Conservation (phyloP, 1,140 invertebrate genomes). For the Archivesica marissinica region DNA sequence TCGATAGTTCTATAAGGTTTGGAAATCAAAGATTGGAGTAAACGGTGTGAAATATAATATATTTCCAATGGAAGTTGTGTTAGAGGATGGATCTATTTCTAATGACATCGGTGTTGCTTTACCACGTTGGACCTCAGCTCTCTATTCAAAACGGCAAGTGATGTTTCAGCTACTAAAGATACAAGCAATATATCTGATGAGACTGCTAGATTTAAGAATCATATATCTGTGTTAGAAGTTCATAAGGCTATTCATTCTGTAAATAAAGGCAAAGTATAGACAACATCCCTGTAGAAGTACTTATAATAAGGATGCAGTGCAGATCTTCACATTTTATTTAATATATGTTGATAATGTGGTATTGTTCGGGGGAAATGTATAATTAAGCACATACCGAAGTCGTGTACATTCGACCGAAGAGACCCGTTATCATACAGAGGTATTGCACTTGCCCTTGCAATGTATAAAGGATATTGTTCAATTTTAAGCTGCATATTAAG, state of each 20-base stretch:
- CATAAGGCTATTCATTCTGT: background rate
- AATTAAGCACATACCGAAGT: conserved; percentile 32
- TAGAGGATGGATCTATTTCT: conserved; percentile 6
- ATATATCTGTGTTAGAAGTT: conserved; percentile 25
- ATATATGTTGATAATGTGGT: conserved; percentile 35
- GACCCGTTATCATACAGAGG: conserved; percentile 18
- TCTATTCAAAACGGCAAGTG: background rate
- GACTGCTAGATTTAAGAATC: background rate
- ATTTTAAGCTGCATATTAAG: conserved; percentile 34
- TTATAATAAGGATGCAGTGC: conserved; percentile 4
- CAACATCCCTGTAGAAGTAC: conserved; percentile 25
- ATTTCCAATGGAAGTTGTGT: conserved; percentile 38
- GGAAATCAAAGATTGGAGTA: conserved; percentile 21
- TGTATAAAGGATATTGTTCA: conserved; percentile 20
- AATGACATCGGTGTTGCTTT: conserved; percentile 5
- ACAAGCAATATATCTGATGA: background rate
- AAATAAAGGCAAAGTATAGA: conserved; percentile 35
- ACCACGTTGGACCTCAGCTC: conserved; percentile 7
- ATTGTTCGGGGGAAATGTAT: conserved; percentile 29
- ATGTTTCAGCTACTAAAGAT: background rate
- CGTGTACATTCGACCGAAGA: background rate
- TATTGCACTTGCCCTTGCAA: conserved; percentile 8
- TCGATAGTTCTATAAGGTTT: conserved; percentile 8
- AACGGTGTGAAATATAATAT: background rate
- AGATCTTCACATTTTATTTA: conserved; percentile 29